Evolutionary conservation across 1,140 invertebrate species (phyloP), one percentile per base, ranked within the genome.

Genomic region (Lepidurus couesii): DNA sequence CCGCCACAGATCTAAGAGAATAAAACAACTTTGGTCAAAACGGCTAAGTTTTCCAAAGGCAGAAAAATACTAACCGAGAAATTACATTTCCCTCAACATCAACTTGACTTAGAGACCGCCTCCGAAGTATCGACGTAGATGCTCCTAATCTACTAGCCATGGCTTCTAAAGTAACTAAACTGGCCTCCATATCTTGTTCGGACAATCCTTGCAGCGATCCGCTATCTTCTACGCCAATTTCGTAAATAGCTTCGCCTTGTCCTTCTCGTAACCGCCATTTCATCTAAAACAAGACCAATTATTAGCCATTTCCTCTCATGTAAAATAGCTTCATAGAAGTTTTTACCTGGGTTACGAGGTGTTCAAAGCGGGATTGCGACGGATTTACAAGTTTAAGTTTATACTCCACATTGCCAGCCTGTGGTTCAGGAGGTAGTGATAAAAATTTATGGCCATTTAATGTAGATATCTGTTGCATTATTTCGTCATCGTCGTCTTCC

Each of bases 191-290:
- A 76, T 97, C 95, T 13, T 90, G 86, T 77, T 89, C 88, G 11
- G 90, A 89, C 7, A 98, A 87, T 9, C 96, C 96, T 11, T 92
- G 89, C 80, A 98, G 85, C 42, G 91, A 88, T 1, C 97, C 97
- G 85, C 92, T 95, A 85, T 98, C 97, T 79, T 95, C 93, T 0
- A 98, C 96, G 0, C 96, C 96, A 75, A 98, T 94, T 87, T 97
- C 95, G 87, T 99, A 99, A 81, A 98, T 95, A 0, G 96, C 96
- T 85, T 96, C 94, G 7, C 97, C 97, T 77, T 93, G 91, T 13
- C 94, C 94, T 83, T 95, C 94, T 0, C 92, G 88, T 9, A 95
- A 86, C 13, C 94, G 87, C 94, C 94, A 96, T 87, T 95, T 95
- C 88, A 96, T 90, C 90, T 91, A 83, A 10, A 81, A 83, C 81